Evolutionary conservation across 2,113 vertebrate genomes (phyloP), one percentile per base, ranked within the genome.

Genomic region (Leptodactylus fuscus): DNA sequence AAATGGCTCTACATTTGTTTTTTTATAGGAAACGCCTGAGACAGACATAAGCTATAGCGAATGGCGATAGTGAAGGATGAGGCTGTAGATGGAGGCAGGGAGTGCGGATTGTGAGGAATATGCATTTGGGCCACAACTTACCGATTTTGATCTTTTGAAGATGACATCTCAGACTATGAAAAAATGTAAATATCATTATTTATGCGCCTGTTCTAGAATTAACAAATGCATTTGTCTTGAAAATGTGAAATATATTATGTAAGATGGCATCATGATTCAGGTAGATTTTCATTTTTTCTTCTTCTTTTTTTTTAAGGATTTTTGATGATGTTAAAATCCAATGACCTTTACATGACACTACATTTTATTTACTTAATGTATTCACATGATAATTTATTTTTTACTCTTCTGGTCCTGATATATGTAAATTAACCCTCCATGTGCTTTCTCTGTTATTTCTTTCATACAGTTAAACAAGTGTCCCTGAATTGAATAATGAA

Each of bases 161-260:
- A 60, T 80, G 79, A 69, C 79, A 81, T 81, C 58, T 81, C 41
- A 48, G 58, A 6, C 27, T 81, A 69, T 81, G 8, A 67, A 81
- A 48, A 81, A 65, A 81, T 81, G 79, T 65, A 81, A 81, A 81
- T 81, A 46, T 62, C 36, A 44, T 81, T 81, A 81, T 81, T 81
- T 65, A 48, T 81, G 8, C 27, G 27, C 12, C 58, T 32, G 38
- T 32, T 48, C 41, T 69, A 34, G 34, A 48, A 81, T 65, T 65
- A 67, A 48, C 79, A 81, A 48, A 48, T 67, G n/a, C 36, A 44
- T 81, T 69, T 81, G 62, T 81, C 58, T 69, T 67, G 36, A 48
- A 46, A 81, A 65, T 80, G 53, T 10, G 27, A 69, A 41, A 81
- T 81, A 6, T 69, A 46, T 69, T 81, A 46, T 67, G 53, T 46